Evolutionary conservation across 2,888 invertebrate species (phyloP).

Genomic region (Parnassius mnemosyne): DNA sequence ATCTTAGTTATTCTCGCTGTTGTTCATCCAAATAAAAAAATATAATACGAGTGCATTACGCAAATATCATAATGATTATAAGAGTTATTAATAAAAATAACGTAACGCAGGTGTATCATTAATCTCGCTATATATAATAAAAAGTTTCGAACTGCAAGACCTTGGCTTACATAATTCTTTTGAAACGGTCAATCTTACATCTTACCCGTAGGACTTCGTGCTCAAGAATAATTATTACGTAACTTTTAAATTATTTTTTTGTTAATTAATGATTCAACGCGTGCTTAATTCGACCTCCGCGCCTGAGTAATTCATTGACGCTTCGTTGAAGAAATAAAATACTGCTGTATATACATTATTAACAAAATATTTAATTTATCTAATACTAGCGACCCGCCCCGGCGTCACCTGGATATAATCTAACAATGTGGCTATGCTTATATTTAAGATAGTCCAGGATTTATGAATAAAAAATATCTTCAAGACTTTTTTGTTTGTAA

Average conservation of each 20-base stretch:
- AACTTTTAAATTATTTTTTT: constrained; percentile 31
- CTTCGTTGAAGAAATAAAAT: constrained; percentile 1
- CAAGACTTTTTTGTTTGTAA: too few species aligned
- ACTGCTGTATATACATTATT: background rate
- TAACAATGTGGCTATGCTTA: too few species aligned
- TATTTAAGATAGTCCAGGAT: too few species aligned
- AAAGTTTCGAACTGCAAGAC: constrained; percentile 32
- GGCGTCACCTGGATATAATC: too few species aligned
- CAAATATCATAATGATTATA: too few species aligned
- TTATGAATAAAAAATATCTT: too few species aligned
- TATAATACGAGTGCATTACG: too few species aligned
- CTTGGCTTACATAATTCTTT: constrained; percentile 34
- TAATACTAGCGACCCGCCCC: too few species aligned
- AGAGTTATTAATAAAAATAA: too few species aligned
- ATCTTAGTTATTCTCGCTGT: too few species aligned
- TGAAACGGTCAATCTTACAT: constrained; percentile 14
- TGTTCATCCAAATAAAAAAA: too few species aligned
- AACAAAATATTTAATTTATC: background rate
- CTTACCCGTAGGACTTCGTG: constrained; percentile 25
- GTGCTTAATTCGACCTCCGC: constrained; percentile 19
- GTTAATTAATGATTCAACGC: constrained; percentile 25
- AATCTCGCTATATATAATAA: constrained; percentile 40
- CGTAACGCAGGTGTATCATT: constrained; percentile 33
- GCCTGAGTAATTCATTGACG: constrained; percentile 7
- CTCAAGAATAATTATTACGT: constrained; percentile 31